Evolutionary conservation across 2,888 invertebrate genomes (phyloP).

Genomic region (Agapostemon virescens): DNA sequence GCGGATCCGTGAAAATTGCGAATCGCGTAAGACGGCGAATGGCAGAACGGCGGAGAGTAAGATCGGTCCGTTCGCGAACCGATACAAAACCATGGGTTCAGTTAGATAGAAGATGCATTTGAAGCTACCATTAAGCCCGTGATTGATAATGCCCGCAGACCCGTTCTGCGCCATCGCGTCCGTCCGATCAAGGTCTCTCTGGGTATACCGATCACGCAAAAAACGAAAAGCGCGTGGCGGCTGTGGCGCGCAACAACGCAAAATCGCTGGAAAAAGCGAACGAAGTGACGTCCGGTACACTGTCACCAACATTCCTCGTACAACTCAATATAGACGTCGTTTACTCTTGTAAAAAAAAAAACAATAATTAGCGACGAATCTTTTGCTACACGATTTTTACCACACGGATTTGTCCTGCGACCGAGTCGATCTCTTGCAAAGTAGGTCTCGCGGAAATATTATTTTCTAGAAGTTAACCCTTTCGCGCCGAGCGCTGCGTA

Average conservation of each 20-base stretch:
- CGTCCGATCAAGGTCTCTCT: conserved; percentile 70
- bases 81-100: conserved; percentile 56
- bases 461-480: not conserved
- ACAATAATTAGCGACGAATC: conserved; percentile 17
- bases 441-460: not conserved
- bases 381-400: not conserved
- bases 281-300: conserved; percentile 55
- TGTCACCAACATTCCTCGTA: conserved; percentile 64
- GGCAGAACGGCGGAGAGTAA: conserved; percentile 12
- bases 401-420: not conserved
- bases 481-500: no score
- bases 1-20: conserved; percentile 24
- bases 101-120: conserved; percentile 72
- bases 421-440: not conserved
- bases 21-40: conserved; percentile 30
- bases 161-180: conserved; percentile 73
- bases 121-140: conserved; percentile 74
- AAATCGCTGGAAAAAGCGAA: conserved; percentile 65
- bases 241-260: conserved; percentile 57
- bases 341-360: not conserved
- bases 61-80: conserved; percentile 51
- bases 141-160: conserved; percentile 76
- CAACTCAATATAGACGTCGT: conserved; percentile 23
- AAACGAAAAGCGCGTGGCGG: conserved; percentile 63
- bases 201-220: conserved; percentile 67